Evolutionary conservation across 2,888 invertebrate species (phyloP), one percentile per base, ranked within the genome.

Genomic region (Acleris emargana): DNA sequence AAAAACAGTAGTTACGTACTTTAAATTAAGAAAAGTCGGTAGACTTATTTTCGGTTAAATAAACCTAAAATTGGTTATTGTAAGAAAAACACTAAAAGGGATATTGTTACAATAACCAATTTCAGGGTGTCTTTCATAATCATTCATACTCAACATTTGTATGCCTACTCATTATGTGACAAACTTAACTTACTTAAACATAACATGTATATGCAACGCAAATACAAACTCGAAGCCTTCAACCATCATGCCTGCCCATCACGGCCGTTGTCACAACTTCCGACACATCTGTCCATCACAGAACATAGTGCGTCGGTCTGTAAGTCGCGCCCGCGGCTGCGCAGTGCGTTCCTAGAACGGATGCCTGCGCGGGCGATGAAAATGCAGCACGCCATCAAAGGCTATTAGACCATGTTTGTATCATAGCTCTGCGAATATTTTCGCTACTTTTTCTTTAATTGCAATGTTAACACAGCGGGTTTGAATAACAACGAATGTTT

Each of bases 341-440:
- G 73, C 72, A 67, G 67, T 72, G 58, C 58, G 64, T 87, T 87
- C 84, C 75, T 72, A 76, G 83, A 88, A 87, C 81, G 80, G 82
- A 84, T 82, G 80, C 81, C 80, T 72, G 71, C 71, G 77, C 75
- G 81, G 77, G 76, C 70, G 64, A 72, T 77, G 76, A 77, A 74
- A 80, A 73, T 74, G 69, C 62, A 74, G 57, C 59, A 57, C 72
- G 71, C 75, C 76, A 81, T 83, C 83, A 81, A 70, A 73, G 73
- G 72, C 76, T 72, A 78, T 81, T 80, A 80, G 70, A 73, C 69
- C 62, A 52, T 58, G 54, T 66, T 66, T 61, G 28, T 62, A 67
- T 58, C 62, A 43, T 53, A 38, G 49, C 51, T 38, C 57, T 61
- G 49, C 50, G 61, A 61, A 47, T n/a, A 58, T 64, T 55, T 68